Percentiles rank a stretch among this genome's conserved stretches.
Conservation (phyloP, 2,113 vertebrate genomes). For the Lipotes vexillifer region DNA sequence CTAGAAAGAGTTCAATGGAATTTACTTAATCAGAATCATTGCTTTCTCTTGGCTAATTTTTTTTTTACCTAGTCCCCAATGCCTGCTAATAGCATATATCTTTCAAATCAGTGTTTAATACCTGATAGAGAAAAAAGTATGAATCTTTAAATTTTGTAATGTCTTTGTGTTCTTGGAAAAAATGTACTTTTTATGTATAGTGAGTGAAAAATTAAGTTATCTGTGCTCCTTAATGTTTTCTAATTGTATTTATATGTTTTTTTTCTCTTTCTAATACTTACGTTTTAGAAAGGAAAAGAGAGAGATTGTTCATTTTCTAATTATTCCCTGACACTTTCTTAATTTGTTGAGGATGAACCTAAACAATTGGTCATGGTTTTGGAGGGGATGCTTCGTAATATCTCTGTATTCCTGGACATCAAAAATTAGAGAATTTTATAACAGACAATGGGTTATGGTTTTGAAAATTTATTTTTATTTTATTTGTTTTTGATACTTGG, state of each 20-base stretch:
- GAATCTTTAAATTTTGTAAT: slow-evolving; percentile 53
- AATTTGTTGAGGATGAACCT: slow-evolving; percentile 35
- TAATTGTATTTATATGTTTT: slow-evolving; percentile 14
- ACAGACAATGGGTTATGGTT: neutral
- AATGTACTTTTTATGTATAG: neutral
- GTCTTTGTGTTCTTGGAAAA: slow-evolving; percentile 50
- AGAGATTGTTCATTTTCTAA: slow-evolving; percentile 37
- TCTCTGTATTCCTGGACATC: neutral
- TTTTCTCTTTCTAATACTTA: slow-evolving; percentile 26
- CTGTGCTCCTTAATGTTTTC: slow-evolving; percentile 45
- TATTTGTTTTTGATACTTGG: neutral
- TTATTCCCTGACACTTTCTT: slow-evolving; percentile 34
- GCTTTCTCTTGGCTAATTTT: slow-evolving; percentile 80
- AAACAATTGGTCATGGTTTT: slow-evolving; percentile 39
- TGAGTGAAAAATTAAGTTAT: slow-evolving; percentile 24
- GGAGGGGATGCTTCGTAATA: neutral
- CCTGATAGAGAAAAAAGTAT: slow-evolving; percentile 53
- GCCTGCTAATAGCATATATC: slow-evolving; percentile 76
- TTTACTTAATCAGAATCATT: slow-evolving; percentile 88
- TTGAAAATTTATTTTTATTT: neutral
- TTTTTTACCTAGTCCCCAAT: slow-evolving; percentile 70
- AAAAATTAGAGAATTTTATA: neutral
- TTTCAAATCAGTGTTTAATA: slow-evolving; percentile 74
- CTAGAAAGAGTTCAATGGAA: slow-evolving; percentile 88
- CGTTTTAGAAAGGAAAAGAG: slow-evolving; percentile 44